These are phyloP conservation scores for Gorsachius goisagi DNA, from an alignment of 2,113 vertebrate species.

Conservation along the genomic window DNA sequence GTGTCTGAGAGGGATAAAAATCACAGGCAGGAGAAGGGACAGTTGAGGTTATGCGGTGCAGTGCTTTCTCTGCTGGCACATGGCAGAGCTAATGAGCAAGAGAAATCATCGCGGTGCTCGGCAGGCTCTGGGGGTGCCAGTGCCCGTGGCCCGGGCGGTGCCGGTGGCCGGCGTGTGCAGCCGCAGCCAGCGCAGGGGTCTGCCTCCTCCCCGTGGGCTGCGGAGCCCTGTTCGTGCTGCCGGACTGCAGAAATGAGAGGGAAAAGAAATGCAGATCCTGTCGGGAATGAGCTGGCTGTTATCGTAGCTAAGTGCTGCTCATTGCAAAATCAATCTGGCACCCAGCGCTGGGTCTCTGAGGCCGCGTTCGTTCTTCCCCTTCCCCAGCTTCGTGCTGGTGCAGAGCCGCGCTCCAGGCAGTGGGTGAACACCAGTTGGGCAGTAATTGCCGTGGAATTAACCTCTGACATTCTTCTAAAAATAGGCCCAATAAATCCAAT, in stretches of 20 bases:
- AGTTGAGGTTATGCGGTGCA: not conserved
- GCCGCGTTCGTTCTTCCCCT: not conserved
- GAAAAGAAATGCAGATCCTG: not conserved
- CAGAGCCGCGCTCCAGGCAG: not conserved
- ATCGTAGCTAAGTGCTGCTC: not conserved
- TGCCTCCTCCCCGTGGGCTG: not conserved
- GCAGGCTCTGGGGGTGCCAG: rapidly evolving
- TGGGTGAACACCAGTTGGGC: slow-evolving; percentile 45
- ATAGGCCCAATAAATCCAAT: slow-evolving; percentile 72
- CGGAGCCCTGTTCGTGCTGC: rapidly evolving
- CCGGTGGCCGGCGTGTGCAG: rapidly evolving
- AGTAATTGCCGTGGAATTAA: slow-evolving; percentile 72
- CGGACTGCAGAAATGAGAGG: not conserved
- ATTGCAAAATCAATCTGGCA: not conserved
- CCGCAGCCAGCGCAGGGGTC: rapidly evolving
- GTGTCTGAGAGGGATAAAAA: not conserved
- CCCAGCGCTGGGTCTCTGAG: not conserved
- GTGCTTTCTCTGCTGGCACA: not conserved
- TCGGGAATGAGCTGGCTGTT: not conserved
- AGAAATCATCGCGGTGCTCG: rapidly evolving
- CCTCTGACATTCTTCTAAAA: slow-evolving; percentile 75
- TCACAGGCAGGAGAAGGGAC: not conserved
- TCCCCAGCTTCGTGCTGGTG: not conserved
- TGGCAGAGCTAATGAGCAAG: rapidly evolving
- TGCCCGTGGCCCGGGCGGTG: rapidly evolving